These are phyloP conservation scores for Mayetiola destructor DNA, from an alignment of 2,888 invertebrate species.

Conservation along the genomic window DNA sequence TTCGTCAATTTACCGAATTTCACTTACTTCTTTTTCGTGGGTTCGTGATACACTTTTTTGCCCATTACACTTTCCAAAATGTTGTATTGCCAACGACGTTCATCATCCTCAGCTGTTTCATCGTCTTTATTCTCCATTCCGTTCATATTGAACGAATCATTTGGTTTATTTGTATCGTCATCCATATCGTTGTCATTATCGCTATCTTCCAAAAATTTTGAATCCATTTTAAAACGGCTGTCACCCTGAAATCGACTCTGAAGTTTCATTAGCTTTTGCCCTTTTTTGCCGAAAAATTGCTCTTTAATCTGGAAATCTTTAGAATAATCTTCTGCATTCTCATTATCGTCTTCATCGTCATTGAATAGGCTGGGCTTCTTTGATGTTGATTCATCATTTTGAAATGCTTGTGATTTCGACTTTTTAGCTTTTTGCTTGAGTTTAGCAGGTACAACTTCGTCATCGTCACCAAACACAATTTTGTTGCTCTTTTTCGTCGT, in stretches of 20 bases:
- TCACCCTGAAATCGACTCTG: conserved; percentile 61
- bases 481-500: neutral
- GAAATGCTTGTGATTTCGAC: conserved; percentile 17
- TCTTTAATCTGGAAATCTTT: conserved; percentile 47
- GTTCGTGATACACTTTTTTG: conserved; percentile 21
- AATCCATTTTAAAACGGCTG: conserved; percentile 59
- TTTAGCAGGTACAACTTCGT: conserved; percentile 15
- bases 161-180: neutral
- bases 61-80: conserved; percentile 38
- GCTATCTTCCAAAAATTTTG: conserved; percentile 52
- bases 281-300: conserved; percentile 42
- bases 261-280: conserved; percentile 42
- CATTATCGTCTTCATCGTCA: conserved; percentile 34
- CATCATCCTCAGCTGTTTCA: conserved; percentile 22
- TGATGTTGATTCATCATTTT: conserved; percentile 15
- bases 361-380: conserved; percentile 33
- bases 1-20: conserved; percentile 19
- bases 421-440: neutral
- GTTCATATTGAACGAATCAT: neutral
- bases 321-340: conserved; percentile 41
- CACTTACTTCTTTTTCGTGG: neutral
- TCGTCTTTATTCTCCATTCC: neutral
- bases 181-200: conserved; percentile 23
- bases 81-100: conserved; percentile 35
- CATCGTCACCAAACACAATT: conserved; percentile 10